These are phyloP conservation scores for Neodontobutis hainanensis DNA, from an alignment of 2,113 vertebrate genomes.

Conservation along the genomic window DNA sequence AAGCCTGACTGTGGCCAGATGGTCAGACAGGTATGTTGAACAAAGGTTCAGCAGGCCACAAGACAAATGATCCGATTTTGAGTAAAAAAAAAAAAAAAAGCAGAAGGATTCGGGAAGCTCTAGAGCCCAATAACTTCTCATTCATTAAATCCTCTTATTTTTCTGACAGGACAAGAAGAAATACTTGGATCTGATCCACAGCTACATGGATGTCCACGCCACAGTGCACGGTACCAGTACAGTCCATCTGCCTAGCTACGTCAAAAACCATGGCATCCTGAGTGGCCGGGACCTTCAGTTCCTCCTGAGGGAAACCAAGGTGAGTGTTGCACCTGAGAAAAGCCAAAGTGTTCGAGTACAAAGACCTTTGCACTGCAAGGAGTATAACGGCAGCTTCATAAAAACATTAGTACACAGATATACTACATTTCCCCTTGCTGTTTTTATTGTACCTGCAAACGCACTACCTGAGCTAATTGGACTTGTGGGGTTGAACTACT, in stretches of 20 bases:
- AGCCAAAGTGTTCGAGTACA: too few species aligned
- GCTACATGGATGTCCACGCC: slow-evolving; percentile 94
- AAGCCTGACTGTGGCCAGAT: slow-evolving; percentile 44
- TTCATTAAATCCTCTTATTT: slow-evolving; percentile 1
- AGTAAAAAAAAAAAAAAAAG: not conserved
- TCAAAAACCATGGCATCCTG: slow-evolving; percentile 97
- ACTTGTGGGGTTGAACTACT: slow-evolving; percentile 29
- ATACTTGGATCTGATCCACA: slow-evolving; percentile 94
- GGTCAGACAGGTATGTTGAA: slow-evolving; percentile 45
- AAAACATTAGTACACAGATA: not conserved
- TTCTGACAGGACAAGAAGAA: slow-evolving; percentile 88
- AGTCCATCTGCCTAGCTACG: slow-evolving; percentile 90
- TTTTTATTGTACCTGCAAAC: slow-evolving; percentile 24
- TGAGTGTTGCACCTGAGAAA: slow-evolving; percentile 13
- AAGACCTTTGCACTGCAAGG: too few species aligned
- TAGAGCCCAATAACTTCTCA: not conserved
- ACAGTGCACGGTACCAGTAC: slow-evolving; percentile 95
- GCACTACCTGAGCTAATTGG: slow-evolving; percentile 43
- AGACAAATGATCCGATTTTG: slow-evolving; percentile 17
- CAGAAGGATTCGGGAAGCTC: not conserved
- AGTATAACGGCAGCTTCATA: too few species aligned
- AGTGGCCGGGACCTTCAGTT: slow-evolving; percentile 96
- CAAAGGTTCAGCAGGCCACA: slow-evolving; percentile 41
- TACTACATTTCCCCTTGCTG: not conserved
- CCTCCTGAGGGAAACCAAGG: slow-evolving; percentile 90